Evolutionary conservation across 2,888 invertebrate genomes (phyloP).

Genomic region (Folsomia candida): DNA sequence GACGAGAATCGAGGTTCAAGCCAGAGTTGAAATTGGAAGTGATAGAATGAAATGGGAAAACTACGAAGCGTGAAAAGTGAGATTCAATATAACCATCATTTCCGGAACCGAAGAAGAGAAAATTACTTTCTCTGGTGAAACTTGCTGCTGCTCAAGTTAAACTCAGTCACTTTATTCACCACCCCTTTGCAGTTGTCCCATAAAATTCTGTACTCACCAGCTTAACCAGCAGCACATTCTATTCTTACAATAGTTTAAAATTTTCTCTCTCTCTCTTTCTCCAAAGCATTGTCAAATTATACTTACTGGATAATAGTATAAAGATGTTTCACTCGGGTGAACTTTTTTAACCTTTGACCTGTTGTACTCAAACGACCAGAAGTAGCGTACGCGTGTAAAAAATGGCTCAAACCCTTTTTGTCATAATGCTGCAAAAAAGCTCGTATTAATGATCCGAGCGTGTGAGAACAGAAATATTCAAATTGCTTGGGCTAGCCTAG

Average conservation of each 20-base stretch:
- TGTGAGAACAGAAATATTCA: not conserved
- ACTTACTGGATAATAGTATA: not conserved
- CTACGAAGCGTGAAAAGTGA: slow-evolving; percentile 33
- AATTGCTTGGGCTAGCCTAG: too few species aligned
- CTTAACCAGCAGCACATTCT: not conserved
- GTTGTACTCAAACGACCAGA: not conserved
- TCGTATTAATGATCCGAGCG: not conserved
- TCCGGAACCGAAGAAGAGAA: slow-evolving; percentile 21
- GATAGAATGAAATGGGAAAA: slow-evolving; percentile 21
- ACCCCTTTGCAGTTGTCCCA: not conserved
- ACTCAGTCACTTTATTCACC: slow-evolving; percentile 10
- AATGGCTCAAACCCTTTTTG: not conserved
- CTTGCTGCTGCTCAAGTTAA: slow-evolving; percentile 14
- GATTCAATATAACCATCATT: slow-evolving; percentile 34
- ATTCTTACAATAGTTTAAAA: not conserved
- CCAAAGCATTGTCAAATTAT: not conserved
- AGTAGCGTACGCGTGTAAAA: too few species aligned
- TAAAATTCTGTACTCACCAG: not conserved
- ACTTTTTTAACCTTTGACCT: not conserved
- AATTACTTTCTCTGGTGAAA: slow-evolving; percentile 26
- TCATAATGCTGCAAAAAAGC: not conserved
- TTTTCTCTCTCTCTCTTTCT: too few species aligned
- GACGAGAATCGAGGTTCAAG: not conserved
- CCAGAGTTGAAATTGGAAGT: not conserved
- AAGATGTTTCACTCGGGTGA: not conserved